A percentile compares a stretch with the other conserved stretches of the same genome.
phyloP scores from a whole-genome alignment of 2,888 invertebrate species.

The Athalia circularis region DNA sequence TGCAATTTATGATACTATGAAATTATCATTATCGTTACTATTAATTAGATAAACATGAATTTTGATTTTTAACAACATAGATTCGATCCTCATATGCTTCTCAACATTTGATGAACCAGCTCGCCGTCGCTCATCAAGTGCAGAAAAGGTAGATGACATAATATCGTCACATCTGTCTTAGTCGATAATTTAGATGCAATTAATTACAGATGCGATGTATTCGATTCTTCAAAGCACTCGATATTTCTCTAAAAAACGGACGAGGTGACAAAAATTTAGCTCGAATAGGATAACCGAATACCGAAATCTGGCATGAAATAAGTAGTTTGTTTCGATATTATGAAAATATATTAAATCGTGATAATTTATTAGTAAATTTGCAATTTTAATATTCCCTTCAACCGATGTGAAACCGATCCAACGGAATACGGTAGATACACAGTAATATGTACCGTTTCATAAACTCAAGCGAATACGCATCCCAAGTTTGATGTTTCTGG shows the following conservation, averaged over 20 bases:
- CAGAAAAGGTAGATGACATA: conserved; percentile 2
- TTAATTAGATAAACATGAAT: background rate
- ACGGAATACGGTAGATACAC: background rate
- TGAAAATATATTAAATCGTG: conserved; percentile 31
- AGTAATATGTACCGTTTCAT: background rate
- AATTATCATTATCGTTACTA: background rate
- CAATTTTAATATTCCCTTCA: conserved; percentile 15
- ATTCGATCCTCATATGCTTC: conserved; percentile 2
- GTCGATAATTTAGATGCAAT: background rate
- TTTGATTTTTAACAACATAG: background rate
- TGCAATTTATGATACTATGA: too few relatives aligned
- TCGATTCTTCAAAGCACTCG: background rate
- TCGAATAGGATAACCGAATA: background rate
- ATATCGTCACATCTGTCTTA: background rate
- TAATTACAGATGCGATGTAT: conserved; percentile 14
- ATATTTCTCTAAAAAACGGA: conserved; percentile 7
- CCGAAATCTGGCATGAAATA: conserved; percentile 11
- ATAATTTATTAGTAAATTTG: conserved; percentile 21
- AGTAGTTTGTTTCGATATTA: conserved; percentile 8
- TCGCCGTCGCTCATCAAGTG: conserved; percentile 9
- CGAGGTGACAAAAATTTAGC: background rate
- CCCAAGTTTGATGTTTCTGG: too few relatives aligned
- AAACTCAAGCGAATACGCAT: background rate
- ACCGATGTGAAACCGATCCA: conserved; percentile 8
- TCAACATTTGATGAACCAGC: conserved; percentile 3